Base-by-base conservation (phyloP, 2,113 vertebrate species). In the Emberiza fucata region DNA sequence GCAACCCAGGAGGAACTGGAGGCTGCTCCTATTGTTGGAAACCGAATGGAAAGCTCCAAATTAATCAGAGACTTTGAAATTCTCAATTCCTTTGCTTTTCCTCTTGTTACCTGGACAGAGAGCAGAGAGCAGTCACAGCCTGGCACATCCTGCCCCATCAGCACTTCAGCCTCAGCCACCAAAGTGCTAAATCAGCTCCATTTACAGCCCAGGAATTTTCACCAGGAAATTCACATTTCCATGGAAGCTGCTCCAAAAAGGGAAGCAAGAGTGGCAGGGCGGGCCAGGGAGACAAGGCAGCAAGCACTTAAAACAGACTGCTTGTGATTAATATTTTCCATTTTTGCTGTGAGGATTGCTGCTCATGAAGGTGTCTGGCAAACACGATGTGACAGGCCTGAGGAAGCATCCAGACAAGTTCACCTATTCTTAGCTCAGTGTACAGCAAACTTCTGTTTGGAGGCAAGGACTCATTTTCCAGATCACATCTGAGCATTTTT, bases 351-450 rank as follows among this genome's bases (percentile, higher is more conserved):
- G 48, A 84, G 54, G 90, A 44, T 66, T 81, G n/a, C 71, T 86
- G 37, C 68, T 82, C 54, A 10, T 1, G 6, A 28, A 7, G 21
- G 40, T 35, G 16, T 59, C 78, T 90, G 81, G 65, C 86, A 94
- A 95, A 95, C 65, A 44, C 31, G 68, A 71, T 63, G 53, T 90
- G 92, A 90, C 88, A 92, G 70, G 57, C 44, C 56, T 64, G 24
- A 82, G 76, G 79, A 81, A 61, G 53, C 84, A 47, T 4, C n/a
- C 48, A 40, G 65, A 65, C 88, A 44, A 42, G 42, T 81, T 88
- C 90, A 91, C 87, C 69, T 91, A 84, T 83, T 83, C 86, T 89
- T 88, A 81, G 87, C 83, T 91, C 84, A 79, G n/a, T 10, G 24
- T 42, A 33, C 60, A 91, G 68, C 15, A 79, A 56, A 61, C 40